Percentiles rank a stretch among this genome's conserved stretches.
These are phyloP conservation scores for Pseudoips prasinana DNA, from an alignment of 2,888 invertebrate species.

Conservation along the genomic window DNA sequence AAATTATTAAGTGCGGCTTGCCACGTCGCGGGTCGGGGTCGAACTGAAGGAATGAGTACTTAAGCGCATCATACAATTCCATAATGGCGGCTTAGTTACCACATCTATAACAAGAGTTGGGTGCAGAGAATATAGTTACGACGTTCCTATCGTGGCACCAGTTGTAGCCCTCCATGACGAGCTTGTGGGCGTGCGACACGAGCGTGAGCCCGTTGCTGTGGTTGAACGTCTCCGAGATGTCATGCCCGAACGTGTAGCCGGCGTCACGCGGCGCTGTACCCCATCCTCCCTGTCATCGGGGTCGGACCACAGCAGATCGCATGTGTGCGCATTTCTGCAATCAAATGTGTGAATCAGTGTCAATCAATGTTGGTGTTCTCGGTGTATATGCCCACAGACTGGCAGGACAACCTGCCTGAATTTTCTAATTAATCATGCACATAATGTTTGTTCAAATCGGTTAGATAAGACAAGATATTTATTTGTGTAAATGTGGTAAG, in stretches of 20 bases:
- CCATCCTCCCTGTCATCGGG: slow-evolving; percentile 99
- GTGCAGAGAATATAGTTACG: slow-evolving; percentile 99
- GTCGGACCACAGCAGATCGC: slow-evolving; percentile 99
- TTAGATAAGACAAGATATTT: no score
- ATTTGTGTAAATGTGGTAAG: no score
- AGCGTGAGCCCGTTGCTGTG: slow-evolving; percentile 99
- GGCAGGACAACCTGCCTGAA: no score
- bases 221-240: slow-evolving; percentile 99
- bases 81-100: slow-evolving; percentile 99
- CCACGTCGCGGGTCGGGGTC: slow-evolving; percentile 99
- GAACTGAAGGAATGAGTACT: slow-evolving; percentile 99
- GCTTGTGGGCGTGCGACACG: slow-evolving; percentile 99
- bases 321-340: no score
- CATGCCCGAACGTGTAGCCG: slow-evolving; percentile 99
- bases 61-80: slow-evolving; percentile 99
- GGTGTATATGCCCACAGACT: no score
- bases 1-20: slow-evolving; percentile 99
- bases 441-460: no score
- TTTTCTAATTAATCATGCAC: no score
- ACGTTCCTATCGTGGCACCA: slow-evolving; percentile 99
- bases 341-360: no score
- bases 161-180: slow-evolving; percentile 99
- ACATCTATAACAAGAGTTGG: slow-evolving; percentile 99
- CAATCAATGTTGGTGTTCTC: no score
- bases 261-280: slow-evolving; percentile 99